Evolutionary conservation across 2,888 invertebrate genomes (phyloP), one percentile per base, ranked within the genome.

Genomic region (Brachylomia viminalis): DNA sequence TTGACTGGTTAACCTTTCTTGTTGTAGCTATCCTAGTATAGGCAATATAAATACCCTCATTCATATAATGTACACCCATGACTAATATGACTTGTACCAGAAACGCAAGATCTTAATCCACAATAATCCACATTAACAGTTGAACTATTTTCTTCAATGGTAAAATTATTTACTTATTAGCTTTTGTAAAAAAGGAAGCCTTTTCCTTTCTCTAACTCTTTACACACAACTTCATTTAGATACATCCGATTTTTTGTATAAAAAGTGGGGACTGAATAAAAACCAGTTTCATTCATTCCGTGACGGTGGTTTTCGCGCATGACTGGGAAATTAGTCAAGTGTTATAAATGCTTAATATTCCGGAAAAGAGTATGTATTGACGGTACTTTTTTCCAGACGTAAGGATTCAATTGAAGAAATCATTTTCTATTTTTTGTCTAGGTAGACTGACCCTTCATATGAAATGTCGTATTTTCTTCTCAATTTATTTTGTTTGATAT

Each of bases 281-380:
- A 71, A 30, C 30, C 58, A 45, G 20, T 67, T 64, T 58, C 17
- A 58, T 71, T 76, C 33, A 71, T 56, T 66, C 59, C 56, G 1
- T 47, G 30, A 58, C 52, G 33, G 10, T 71, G 58, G 10, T 58
- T 52, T 61, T 17, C 33, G 61, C 49, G 61, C 80, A 10, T 30
- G 47, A 59, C 23, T 71, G 70, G 23, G 45, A 33, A 71, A 69
- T 62, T 81, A 71, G 59, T 76, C 67, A 76, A 76, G 77, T 76
- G 62, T 69, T 62, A 30, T 33, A 79, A 52, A 64, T 38, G 62
- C 49, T 20, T 65, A 71, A 71, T 42, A 71, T 8, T 47, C 58
- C 20, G 58, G 77, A 71, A 68, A 47, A 56, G 30, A 74, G 10
- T 58, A 38, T 23, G n/a, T 59, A 58, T 61, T 68, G 27, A 33